phyloP scores from a whole-genome alignment of 1,140 invertebrate species.

The Notospermus geniculatus region DNA sequence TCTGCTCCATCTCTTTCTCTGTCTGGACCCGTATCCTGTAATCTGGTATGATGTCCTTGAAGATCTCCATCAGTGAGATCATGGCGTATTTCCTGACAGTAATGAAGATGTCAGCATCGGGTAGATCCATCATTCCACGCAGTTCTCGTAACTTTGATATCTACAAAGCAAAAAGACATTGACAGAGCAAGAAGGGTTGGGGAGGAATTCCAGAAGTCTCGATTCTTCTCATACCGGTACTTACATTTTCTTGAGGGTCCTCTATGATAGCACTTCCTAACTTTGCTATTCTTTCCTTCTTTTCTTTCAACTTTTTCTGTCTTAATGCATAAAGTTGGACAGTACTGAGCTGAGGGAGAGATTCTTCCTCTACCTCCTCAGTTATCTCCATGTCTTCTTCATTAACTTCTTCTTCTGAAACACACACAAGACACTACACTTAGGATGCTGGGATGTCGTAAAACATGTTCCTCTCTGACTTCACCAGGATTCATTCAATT shows the following conservation, averaged over 20 bases:
- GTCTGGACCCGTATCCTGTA: constrained; percentile 76
- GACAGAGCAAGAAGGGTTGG: no score
- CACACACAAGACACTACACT: not conserved
- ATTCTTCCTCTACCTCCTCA: constrained; percentile 20
- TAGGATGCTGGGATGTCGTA: not conserved
- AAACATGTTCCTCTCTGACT: not conserved
- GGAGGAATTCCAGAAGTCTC: no score
- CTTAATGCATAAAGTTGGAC: constrained; percentile 72
- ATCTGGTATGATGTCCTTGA: constrained; percentile 88
- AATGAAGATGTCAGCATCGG: constrained; percentile 68
- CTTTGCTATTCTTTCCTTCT: constrained; percentile 79
- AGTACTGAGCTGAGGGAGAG: constrained; percentile 29
- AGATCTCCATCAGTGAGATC: constrained; percentile 83
- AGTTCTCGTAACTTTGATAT: constrained; percentile 73
- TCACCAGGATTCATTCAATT: not conserved
- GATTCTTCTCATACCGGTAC: no score
- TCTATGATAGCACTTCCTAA: constrained; percentile 57
- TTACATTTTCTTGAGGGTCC: constrained; percentile 57
- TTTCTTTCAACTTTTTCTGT: constrained; percentile 70
- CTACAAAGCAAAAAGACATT: constrained; percentile 31
- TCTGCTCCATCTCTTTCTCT: constrained; percentile 64
- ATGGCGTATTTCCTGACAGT: constrained; percentile 80
- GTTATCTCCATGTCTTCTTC: constrained; percentile 15
- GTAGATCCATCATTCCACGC: constrained; percentile 75
- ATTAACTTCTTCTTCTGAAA: constrained; percentile 12